phyloP scores from a whole-genome alignment of 2,113 vertebrate genomes.

The Oryzias woworae region DNA sequence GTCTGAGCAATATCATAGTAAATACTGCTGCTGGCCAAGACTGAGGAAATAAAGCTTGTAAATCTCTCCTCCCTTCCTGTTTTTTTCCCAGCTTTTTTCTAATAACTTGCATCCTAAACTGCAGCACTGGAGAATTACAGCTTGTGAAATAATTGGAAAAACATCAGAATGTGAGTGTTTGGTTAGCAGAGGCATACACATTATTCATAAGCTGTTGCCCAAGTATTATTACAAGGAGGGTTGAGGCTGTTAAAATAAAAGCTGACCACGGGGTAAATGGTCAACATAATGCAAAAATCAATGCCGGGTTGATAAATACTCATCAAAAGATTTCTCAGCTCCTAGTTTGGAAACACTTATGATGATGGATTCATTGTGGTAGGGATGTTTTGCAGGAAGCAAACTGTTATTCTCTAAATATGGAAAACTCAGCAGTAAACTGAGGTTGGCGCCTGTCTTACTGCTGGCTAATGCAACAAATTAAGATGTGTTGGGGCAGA shows the following conservation, averaged over 20 bases:
- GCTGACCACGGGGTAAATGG: slow-evolving; percentile 23
- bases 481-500: not conserved
- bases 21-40: slow-evolving; percentile 46
- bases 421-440: not conserved
- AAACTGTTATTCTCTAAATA: not conserved
- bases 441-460: not conserved
- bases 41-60: slow-evolving; percentile 52
- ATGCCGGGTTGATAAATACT: slow-evolving; percentile 4
- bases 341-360: not conserved
- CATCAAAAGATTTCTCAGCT: not conserved
- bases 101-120: slow-evolving; percentile 59
- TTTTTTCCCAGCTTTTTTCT: slow-evolving; percentile 33
- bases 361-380: not conserved
- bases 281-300: slow-evolving; percentile 34
- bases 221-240: slow-evolving; percentile 32
- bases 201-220: slow-evolving; percentile 40
- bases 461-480: not conserved
- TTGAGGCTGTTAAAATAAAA: slow-evolving; percentile 35
- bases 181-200: slow-evolving; percentile 22
- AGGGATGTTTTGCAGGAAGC: not conserved
- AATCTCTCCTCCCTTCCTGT: slow-evolving; percentile 17
- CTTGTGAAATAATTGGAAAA: slow-evolving; percentile 65
- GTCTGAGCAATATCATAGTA: slow-evolving; percentile 59
- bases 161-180: slow-evolving; percentile 43
- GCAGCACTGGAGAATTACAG: slow-evolving; percentile 58